Evolutionary conservation across 1,140 invertebrate genomes (phyloP).

Genomic region (Aphaenogaster rudis): DNA sequence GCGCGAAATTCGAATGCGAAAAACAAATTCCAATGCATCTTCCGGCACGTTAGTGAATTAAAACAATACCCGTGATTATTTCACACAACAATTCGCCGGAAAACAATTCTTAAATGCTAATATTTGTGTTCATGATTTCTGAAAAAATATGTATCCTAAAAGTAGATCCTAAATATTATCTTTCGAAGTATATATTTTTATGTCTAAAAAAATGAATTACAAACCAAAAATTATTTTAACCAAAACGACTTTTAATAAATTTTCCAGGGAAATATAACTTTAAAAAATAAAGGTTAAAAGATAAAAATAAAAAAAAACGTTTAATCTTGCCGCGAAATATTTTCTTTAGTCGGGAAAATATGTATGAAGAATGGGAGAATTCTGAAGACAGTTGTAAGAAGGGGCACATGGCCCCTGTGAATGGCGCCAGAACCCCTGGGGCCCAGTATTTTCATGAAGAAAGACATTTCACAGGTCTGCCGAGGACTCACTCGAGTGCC

Average conservation of each 20-base stretch:
- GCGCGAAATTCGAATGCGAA: conserved; percentile 58
- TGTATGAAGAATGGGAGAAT: not conserved
- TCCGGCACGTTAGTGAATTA: conserved; percentile 5
- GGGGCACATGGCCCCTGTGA: conserved; percentile 6
- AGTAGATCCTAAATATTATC: not conserved
- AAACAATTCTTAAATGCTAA: conserved; percentile 2
- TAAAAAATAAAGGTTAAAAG: not conserved
- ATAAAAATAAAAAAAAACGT: not conserved
- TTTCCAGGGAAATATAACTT: not conserved
- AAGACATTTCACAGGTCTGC: conserved; percentile 35
- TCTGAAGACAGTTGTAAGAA: not conserved
- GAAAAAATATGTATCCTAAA: not conserved
- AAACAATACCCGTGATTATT: conserved; percentile 25
- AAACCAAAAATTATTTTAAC: not conserved
- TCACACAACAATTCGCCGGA: not conserved
- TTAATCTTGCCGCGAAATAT: not conserved
- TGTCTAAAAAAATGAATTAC: not conserved
- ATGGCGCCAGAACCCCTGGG: conserved; percentile 11
- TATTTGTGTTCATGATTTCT: not conserved
- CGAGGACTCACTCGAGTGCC: not conserved
- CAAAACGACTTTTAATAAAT: not conserved
- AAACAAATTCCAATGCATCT: conserved; percentile 50
- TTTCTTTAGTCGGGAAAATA: not conserved
- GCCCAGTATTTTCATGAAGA: not conserved
- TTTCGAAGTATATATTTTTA: not conserved